Evolutionary conservation across 1,140 invertebrate species (phyloP), one percentile per base, ranked within the genome.

Genomic region (Sinonovacula constricta): DNA sequence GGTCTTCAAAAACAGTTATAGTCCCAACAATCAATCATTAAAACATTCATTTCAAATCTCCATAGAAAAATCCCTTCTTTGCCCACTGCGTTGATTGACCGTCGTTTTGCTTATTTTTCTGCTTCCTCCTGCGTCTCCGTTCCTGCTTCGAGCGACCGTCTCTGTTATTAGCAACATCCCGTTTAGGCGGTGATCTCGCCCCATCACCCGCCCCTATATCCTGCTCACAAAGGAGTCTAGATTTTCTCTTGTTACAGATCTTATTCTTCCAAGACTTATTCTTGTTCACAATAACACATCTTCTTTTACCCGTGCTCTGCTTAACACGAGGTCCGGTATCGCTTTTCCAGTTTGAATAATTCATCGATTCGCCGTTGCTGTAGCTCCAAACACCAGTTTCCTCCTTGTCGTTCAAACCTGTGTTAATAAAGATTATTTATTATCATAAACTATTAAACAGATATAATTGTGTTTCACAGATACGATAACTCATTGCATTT

Each of bases 281-380:
- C 49, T 86, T 87, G 54, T 85, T 85, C 12, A 90, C 87, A n/a
- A 87, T 79, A 3, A 87, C 86, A 81, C 88, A 90, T 79, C 85
- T 88, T 76, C 87, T 88, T 74, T 82, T 83, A 56, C 83, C 74
- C 1, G 77, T 31, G 10, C 49, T 82, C 15, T 87, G 72, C 57
- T 82, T 81, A 18, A 85, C 77, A 12, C 83, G 79, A 10, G 87
- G 88, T 24, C 74, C 81, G n/a, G n/a, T n/a, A 3, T 80, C 81
- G 2, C 59, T 67, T 57, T 83, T 81, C 88, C 88, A 90, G 74
- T 85, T 85, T 33, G 76, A 83, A 65, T 82, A 82, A 0, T 59
- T 65, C 0, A 85, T 68, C 3, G 81, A 57, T 39, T 88, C 86
- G 5, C 83, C 84, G 76, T 80, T 85, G 0, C 83, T 80, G 69